Evolutionary conservation across 2,113 vertebrate species (phyloP).

Genomic region (Tychaedon coryphoeus): DNA sequence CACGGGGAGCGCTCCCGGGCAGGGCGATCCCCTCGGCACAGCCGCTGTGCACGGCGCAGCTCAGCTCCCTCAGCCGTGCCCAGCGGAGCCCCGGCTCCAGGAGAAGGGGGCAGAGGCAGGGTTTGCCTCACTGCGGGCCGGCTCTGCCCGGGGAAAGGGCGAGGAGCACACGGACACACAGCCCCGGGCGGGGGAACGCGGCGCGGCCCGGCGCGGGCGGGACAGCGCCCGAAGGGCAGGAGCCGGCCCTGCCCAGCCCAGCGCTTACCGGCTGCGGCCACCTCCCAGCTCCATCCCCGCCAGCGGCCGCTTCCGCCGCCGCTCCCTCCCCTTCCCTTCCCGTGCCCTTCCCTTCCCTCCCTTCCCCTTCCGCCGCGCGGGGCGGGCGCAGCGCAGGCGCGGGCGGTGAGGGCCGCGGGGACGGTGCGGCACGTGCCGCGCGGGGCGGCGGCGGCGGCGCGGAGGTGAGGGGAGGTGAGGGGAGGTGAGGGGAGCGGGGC

Average conservation of each 20-base stretch:
- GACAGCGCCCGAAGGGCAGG: not conserved
- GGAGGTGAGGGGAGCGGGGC: too few relatives aligned
- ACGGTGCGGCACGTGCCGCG: not conserved
- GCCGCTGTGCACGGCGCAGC: fast-evolving
- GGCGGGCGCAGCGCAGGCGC: not conserved
- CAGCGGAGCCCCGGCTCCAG: fast-evolving
- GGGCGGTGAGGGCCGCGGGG: not conserved
- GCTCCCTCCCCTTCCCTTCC: not conserved
- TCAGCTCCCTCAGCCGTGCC: not conserved
- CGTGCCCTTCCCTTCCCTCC: not conserved
- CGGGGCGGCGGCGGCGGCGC: not conserved
- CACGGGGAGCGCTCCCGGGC: not conserved
- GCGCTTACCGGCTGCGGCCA: not conserved
- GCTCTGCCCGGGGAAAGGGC: not conserved
- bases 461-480: too few relatives aligned
- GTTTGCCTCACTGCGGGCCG: fast-evolving
- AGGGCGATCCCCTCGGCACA: not conserved
- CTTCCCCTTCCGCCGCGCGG: not conserved
- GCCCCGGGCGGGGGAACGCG: not conserved
- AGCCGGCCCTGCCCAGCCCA: not conserved
- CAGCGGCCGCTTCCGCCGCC: not conserved
- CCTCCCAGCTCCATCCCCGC: not conserved
- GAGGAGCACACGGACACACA: not conserved
- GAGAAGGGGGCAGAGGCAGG: too few relatives aligned
- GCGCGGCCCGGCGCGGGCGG: not conserved